phyloP scores from a whole-genome alignment of 2,888 invertebrate species.

The Cryptus viduatorius region DNA sequence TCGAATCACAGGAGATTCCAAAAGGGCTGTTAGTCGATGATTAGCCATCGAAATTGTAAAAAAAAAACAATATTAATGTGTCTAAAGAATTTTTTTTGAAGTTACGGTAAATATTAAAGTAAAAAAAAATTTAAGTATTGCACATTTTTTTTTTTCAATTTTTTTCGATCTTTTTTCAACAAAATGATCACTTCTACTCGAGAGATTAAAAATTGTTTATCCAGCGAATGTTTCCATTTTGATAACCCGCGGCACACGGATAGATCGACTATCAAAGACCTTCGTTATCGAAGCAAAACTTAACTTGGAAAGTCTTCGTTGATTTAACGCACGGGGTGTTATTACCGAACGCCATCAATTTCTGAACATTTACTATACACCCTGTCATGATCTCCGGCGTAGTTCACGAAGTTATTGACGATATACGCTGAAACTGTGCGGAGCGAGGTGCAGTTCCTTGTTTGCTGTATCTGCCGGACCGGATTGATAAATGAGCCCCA shows the following conservation, averaged over 20 bases:
- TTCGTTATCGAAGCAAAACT: background rate
- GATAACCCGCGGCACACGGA: background rate
- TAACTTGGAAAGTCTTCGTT: background rate
- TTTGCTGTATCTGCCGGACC: background rate
- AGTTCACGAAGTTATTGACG: constrained; percentile 11
- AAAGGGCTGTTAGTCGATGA: background rate
- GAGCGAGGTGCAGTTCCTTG: background rate
- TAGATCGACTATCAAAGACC: background rate
- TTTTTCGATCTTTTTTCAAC: background rate
- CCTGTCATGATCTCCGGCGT: background rate
- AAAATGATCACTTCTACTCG: background rate
- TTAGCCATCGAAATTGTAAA: background rate
- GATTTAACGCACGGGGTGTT: background rate
- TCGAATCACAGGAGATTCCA: background rate
- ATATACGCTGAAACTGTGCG: background rate
- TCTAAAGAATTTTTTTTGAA: background rate
- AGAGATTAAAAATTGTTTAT: too few species aligned
- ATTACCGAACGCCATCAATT: background rate
- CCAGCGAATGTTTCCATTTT: background rate
- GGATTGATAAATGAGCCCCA: constrained; percentile 21
- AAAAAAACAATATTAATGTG: background rate
- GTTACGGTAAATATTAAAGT: background rate
- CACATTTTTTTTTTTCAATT: background rate
- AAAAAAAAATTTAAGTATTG: too few species aligned
- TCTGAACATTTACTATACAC: background rate